Base-by-base conservation (phyloP, 2,888 invertebrate species). In the Hydriomena furcata region DNA sequence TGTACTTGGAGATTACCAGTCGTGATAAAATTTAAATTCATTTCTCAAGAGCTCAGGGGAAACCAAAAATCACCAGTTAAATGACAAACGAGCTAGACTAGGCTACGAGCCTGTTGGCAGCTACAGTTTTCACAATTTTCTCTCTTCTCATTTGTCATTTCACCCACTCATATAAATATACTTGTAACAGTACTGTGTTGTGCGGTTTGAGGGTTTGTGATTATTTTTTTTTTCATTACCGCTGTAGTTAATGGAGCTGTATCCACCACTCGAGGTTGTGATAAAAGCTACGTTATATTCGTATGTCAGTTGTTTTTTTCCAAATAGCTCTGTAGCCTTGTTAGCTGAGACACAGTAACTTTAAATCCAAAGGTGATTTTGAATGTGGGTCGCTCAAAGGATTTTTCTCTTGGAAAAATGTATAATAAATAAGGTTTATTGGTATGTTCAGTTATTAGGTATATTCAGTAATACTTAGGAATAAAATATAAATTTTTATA, bases 91-190 rank as follows among this genome's bases (percentile, higher is more conserved):
- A 30, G 12, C 1, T 12, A 7, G 2, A 12, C 34, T 40, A 20
- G n/a, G 17, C 28, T 25, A 11, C 40, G 24, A 5, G 3, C 30
- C 50, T 50, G 50, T 27, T 41, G 11, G 7, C 30, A 24, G 44
- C 10, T 28, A 34, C 51, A 55, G 52, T 66, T 67, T 65, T 62
- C 72, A 68, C 54, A 55, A 54, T 61, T 65, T 71, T 72, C 76
- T 75, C 76, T 66, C 64, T 69, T 68, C 73, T 78, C 83, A 82
- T 89, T 89, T 84, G 88, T 88, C 88, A 89, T 86, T 81, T 85
- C 80, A 79, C 76, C 79, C 80, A 79, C 78, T 73, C 80, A 84
- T 81, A 88, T 84, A 88, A 86, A 88, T 48, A 36, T 41, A 43
- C 38, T 35, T 7, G 32, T 24, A 32, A 28, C 31, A 31, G 17